phyloP scores from a whole-genome alignment of 1,140 invertebrate species.

The Drosophila saltans region DNA sequence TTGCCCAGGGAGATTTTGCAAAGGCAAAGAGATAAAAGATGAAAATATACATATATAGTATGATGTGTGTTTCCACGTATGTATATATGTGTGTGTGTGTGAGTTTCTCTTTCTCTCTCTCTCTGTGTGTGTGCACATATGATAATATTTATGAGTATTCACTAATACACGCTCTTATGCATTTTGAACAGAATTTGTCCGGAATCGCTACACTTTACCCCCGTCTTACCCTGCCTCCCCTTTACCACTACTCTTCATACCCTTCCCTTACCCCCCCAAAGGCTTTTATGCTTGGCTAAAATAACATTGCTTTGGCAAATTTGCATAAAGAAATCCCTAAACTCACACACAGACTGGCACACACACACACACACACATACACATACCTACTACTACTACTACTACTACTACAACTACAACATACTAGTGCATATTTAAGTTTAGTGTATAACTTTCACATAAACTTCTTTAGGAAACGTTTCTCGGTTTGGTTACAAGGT shows the following conservation, averaged over 20 bases:
- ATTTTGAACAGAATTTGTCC: slow-evolving; percentile 60
- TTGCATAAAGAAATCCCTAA: slow-evolving; percentile 70
- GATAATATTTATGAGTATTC: slow-evolving; percentile 60
- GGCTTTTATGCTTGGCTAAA: slow-evolving; percentile 50
- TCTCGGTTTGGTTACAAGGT: slow-evolving; percentile 16
- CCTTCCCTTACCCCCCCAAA: neutral
- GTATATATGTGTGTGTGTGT: neutral
- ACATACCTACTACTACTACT: neutral
- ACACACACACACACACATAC: slow-evolving; percentile 25
- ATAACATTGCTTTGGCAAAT: slow-evolving; percentile 65
- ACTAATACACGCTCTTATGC: slow-evolving; percentile 59
- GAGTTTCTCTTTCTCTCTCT: too few species aligned
- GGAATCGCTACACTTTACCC: slow-evolving; percentile 26
- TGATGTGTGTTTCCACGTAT: neutral
- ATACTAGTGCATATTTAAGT: slow-evolving; percentile 54
- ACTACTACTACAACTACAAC: slow-evolving; percentile 13
- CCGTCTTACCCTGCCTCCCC: neutral
- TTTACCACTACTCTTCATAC: too few species aligned
- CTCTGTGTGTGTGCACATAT: slow-evolving; percentile 38
- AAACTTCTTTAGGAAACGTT: slow-evolving; percentile 53
- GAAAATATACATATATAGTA: slow-evolving; percentile 5
- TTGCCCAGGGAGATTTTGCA: slow-evolving; percentile 19
- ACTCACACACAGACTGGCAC: slow-evolving; percentile 33
- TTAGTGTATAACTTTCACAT: slow-evolving; percentile 61
- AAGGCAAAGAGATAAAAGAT: slow-evolving; percentile 20